phyloP scores from a whole-genome alignment of 1,140 invertebrate genomes.

The Dinoponera quadriceps region DNA sequence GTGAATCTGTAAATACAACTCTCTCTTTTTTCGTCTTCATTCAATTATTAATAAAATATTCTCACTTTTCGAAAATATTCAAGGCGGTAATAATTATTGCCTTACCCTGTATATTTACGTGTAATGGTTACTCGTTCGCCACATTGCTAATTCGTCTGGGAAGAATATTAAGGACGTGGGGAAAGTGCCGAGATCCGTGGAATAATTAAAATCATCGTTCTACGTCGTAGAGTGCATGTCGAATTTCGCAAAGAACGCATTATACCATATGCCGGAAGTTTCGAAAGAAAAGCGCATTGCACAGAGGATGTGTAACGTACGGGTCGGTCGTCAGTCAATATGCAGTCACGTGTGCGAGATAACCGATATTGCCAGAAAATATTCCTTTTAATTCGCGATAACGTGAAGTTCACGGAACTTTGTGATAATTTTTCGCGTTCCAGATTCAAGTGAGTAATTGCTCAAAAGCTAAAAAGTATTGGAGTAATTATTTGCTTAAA shows the following conservation, averaged over 20 bases:
- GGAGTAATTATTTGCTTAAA: no score
- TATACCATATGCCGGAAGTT: constrained; percentile 5
- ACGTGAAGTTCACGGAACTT: no score
- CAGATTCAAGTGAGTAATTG: no score
- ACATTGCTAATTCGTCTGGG: neutral
- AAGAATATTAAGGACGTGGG: neutral
- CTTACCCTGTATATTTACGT: no score
- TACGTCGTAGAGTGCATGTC: neutral
- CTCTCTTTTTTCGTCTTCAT: no score
- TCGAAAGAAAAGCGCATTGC: constrained; percentile 1
- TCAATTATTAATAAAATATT: no score
- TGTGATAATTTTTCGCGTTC: no score
- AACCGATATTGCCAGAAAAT: neutral
- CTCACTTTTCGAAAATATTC: no score
- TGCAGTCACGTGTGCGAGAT: neutral
- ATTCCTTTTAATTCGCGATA: constrained; percentile 12
- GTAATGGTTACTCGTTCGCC: no score
- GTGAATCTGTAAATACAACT: no score
- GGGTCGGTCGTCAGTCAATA: neutral
- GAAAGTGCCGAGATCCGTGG: constrained; percentile 7
- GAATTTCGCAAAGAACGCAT: neutral
- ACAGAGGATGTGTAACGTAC: neutral
- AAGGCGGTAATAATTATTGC: no score
- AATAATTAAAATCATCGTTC: constrained; percentile 8
- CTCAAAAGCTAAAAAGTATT: no score